Percentiles rank a stretch among this genome's conserved stretches.
Conservation (phyloP, 2,888 invertebrate genomes). For the Cyaniris semiargus region DNA sequence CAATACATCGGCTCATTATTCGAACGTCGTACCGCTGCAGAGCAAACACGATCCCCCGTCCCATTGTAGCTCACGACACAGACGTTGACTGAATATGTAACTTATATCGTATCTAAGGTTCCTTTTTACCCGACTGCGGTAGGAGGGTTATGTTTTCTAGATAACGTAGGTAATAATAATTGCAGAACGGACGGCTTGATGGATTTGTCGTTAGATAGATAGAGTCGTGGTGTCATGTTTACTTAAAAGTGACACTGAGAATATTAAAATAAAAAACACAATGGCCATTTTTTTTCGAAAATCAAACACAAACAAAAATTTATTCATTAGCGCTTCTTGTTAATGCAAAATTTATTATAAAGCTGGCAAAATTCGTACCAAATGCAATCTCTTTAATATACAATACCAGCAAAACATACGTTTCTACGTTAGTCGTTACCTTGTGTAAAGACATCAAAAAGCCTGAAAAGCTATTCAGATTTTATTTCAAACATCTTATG, state of each 20-base stretch:
- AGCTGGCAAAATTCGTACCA: neutral
- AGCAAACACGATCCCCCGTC: conserved; percentile 44
- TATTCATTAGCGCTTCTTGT: too few species aligned
- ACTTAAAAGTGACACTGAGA: too few species aligned
- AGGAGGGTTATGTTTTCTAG: neutral
- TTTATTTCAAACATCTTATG: conserved; percentile 1
- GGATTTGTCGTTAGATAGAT: too few species aligned
- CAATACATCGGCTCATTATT: conserved; percentile 58
- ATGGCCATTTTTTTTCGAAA: too few species aligned
- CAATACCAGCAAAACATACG: neutral
- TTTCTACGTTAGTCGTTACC: neutral
- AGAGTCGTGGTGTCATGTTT: too few species aligned
- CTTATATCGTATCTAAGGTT: neutral
- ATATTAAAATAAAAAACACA: too few species aligned
- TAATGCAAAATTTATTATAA: too few species aligned
- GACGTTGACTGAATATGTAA: conserved; percentile 37
- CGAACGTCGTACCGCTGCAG: conserved; percentile 47
- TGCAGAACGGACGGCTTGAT: too few species aligned
- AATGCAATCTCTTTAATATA: neutral
- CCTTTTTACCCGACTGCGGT: neutral
- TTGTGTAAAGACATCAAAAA: neutral
- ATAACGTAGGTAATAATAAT: too few species aligned
- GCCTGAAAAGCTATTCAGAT: neutral
- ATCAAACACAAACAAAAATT: too few species aligned
- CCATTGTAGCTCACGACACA: conserved; percentile 38